Conservation (phyloP, 2,113 vertebrate genomes). For the Chloroceryle aenea region DNA sequence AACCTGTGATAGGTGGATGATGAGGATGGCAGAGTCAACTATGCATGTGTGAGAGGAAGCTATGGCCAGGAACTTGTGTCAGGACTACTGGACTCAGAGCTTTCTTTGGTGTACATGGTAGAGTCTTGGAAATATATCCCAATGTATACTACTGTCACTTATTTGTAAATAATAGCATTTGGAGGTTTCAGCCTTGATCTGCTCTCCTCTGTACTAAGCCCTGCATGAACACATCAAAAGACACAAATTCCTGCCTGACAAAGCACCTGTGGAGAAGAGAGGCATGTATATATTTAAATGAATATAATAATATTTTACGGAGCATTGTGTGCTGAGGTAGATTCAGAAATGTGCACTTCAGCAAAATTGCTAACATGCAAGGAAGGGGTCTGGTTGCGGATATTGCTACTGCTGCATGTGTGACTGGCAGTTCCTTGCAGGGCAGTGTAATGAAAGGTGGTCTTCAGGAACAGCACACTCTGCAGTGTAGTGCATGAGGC, state of each 20-base stretch:
- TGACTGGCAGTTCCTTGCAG: not conserved
- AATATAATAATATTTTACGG: fast-evolving
- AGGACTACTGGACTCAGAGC: not conserved
- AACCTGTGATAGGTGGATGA: fast-evolving
- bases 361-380: not conserved
- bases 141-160: not conserved
- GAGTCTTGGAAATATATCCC: not conserved
- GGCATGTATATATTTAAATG: not conserved
- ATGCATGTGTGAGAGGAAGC: not conserved
- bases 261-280: not conserved
- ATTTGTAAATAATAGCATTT: not conserved
- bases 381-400: not conserved
- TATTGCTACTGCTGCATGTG: not conserved
- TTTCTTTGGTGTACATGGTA: fast-evolving
- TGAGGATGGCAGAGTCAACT: not conserved
- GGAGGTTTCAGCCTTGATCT: not conserved
- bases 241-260: not conserved
- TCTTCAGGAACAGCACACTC: not conserved
- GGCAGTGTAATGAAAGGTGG: not conserved
- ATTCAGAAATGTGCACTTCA: not conserved
- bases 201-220: not conserved
- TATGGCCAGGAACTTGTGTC: not conserved
- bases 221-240: fast-evolving
- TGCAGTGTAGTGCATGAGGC: not conserved
- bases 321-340: not conserved